A percentile compares a stretch with the other conserved stretches of the same genome.
These are phyloP conservation scores for Myiotriccus ornatus DNA, from an alignment of 2,797 vertebrate genomes.

Conservation along the genomic window DNA sequence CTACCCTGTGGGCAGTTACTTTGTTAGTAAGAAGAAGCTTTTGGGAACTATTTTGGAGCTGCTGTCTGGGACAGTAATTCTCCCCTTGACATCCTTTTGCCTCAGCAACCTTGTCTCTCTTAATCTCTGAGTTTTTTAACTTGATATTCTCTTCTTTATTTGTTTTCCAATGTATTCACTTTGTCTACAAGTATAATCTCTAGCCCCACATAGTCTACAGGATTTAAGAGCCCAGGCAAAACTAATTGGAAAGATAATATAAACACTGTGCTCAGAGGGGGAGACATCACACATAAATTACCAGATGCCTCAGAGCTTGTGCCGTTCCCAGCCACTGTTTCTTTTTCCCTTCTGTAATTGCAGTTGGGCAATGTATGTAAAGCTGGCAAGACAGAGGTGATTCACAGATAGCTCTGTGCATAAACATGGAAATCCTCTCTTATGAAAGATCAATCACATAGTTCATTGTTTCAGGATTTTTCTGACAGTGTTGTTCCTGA, in stretches of 20 bases:
- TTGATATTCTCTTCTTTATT: background rate
- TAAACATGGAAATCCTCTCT: conserved; percentile 1
- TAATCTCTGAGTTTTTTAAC: background rate
- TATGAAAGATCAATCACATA: background rate
- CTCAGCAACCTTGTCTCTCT: background rate
- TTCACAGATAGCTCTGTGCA: background rate
- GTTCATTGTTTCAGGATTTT: background rate
- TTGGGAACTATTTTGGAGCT: background rate
- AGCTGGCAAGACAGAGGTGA: background rate
- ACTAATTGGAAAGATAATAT: conserved; percentile 42
- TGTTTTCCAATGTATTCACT: conserved; percentile 19
- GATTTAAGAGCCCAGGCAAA: conserved; percentile 11
- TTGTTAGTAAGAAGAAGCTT: background rate
- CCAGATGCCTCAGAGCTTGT: background rate
- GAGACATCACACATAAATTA: conserved; percentile 31
- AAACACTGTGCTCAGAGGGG: background rate
- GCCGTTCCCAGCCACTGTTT: background rate
- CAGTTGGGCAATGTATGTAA: background rate
- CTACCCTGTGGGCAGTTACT: background rate
- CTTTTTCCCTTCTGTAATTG: background rate
- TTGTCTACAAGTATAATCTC: conserved; percentile 16
- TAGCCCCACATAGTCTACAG: background rate
- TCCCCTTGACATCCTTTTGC: background rate
- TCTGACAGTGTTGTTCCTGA: background rate
- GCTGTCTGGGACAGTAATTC: background rate